Evolutionary conservation across 2,888 invertebrate species (phyloP), one percentile per base, ranked within the genome.

Genomic region (Troides aeacus): DNA sequence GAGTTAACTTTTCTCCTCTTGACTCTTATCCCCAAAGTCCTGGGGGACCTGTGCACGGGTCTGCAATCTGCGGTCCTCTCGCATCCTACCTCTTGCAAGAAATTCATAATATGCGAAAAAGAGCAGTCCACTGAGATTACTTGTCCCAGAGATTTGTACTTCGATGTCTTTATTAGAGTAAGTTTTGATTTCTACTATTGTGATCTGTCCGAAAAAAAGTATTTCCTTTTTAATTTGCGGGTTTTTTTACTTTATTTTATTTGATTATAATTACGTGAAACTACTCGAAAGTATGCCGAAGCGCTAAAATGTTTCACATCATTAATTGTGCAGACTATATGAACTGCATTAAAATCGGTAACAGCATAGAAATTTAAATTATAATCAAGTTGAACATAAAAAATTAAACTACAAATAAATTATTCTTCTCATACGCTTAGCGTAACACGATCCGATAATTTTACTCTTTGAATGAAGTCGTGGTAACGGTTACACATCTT

Each of bases 101-200:
- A 68, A 8, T 78, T 72, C 64, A 73, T 78, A 7, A 65, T 78
- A 17, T 78, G 78, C 39, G 74, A 75, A 71, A 56, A 72, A 7
- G 74, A 71, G 17, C 63, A 66, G 8, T 68, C 74, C 0, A 72
- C 69, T 17, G 64, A 71, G 17, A 42, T 71, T 18, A 24, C 65
- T 1, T 78, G 78, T 21, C 77, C 77, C 2, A 68, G 68, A 12
- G 72, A 73, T 10, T 50, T 73, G 5, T 68, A 72, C 42, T 78
- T 73, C 36, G 77, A 78, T 23, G 23, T 66, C 7, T 56, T 65
- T n/a, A 75, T 72, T 2, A 76, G 74, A 65, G 78, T 78, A 65
- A 75, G 77, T 58, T 64, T 64, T 64, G 3, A 36, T 57, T 21
- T n/a, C 36, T 15, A 18, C 5, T 17, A 39, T 64, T 39, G 10